Evolutionary conservation across 2,797 vertebrate genomes (phyloP).

Genomic region (Botia almorhae): DNA sequence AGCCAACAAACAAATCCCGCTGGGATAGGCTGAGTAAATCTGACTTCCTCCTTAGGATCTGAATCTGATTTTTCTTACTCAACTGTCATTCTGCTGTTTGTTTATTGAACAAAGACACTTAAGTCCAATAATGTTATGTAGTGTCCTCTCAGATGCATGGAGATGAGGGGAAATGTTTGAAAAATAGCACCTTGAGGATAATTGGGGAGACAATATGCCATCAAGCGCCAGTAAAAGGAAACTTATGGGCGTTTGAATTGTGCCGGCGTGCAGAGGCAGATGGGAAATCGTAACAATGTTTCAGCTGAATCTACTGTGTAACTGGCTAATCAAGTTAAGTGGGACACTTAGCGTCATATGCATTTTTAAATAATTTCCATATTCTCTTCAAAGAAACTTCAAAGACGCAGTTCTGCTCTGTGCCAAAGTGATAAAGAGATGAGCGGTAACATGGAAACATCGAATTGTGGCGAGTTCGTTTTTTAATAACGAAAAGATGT

Average conservation of each 20-base stretch:
- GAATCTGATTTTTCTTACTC: conserved; percentile 43
- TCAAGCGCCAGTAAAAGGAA: conserved; percentile 59
- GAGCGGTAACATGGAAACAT: background rate
- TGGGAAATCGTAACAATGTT: conserved; percentile 57
- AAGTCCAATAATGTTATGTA: conserved; percentile 62
- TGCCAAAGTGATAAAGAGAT: background rate
- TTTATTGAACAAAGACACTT: conserved; percentile 66
- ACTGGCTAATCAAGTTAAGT: conserved; percentile 61
- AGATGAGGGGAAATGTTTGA: conserved; percentile 63
- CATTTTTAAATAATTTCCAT: conserved; percentile 20
- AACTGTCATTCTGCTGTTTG: conserved; percentile 63
- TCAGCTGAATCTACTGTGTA: conserved; percentile 54
- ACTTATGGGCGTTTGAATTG: conserved; percentile 68
- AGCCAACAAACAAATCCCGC: conserved; percentile 55
- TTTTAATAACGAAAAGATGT: too few species aligned
- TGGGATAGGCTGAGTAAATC: conserved; percentile 63
- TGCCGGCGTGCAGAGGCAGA: conserved; percentile 58
- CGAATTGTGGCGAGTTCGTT: too few species aligned
- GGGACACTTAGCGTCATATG: conserved; percentile 35
- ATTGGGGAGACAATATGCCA: conserved; percentile 67
- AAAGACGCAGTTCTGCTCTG: background rate
- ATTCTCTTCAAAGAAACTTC: background rate
- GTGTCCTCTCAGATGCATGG: conserved; percentile 60
- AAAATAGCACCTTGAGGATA: conserved; percentile 66
- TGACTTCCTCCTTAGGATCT: conserved; percentile 50